A percentile compares a stretch with the other conserved stretches of the same genome.
These are phyloP conservation scores for Bembecia ichneumoniformis DNA, from an alignment of 2,888 invertebrate genomes.

Conservation along the genomic window DNA sequence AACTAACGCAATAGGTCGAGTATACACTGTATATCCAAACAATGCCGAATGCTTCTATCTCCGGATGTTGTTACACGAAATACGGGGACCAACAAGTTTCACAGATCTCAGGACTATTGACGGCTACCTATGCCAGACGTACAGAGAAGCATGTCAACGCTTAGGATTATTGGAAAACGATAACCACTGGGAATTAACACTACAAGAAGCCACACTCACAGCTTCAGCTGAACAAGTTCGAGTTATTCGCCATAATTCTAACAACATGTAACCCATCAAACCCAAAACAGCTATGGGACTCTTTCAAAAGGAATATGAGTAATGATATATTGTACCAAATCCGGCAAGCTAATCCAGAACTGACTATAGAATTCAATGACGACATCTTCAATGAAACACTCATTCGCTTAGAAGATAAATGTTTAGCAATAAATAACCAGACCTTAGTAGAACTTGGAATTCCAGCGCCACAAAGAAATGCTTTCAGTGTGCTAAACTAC, in stretches of 20 bases:
- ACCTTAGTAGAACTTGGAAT: constrained; percentile 1
- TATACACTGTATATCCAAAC: constrained; percentile 11
- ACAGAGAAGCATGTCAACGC: constrained; percentile 20
- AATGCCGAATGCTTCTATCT: constrained; percentile 15
- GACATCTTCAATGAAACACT: constrained; percentile 6
- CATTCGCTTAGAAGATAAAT: constrained; percentile 6
- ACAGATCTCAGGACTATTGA: constrained; percentile 16
- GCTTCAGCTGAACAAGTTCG: constrained; percentile 22
- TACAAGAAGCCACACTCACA: constrained; percentile 18
- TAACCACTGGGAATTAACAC: constrained; percentile 18
- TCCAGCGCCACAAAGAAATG: constrained; percentile 3
- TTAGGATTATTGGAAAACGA: constrained; percentile 19
- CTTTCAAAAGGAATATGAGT: constrained; percentile 23
- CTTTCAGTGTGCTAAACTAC: constrained; percentile 1
- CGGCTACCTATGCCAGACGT: constrained; percentile 12
- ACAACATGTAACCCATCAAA: constrained; percentile 21
- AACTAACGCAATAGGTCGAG: constrained; percentile 8
- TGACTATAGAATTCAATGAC: constrained; percentile 3
- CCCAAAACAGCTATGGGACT: constrained; percentile 20
- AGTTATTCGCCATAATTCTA: constrained; percentile 23
- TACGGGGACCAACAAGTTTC: constrained; percentile 16
- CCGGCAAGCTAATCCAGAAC: constrained; percentile 2
- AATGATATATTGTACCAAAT: constrained; percentile 24
- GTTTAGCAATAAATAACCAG: constrained; percentile 2
- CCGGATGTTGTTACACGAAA: constrained; percentile 17